Conservation (phyloP, 2,888 invertebrate genomes). For the Cephus runcator region DNA sequence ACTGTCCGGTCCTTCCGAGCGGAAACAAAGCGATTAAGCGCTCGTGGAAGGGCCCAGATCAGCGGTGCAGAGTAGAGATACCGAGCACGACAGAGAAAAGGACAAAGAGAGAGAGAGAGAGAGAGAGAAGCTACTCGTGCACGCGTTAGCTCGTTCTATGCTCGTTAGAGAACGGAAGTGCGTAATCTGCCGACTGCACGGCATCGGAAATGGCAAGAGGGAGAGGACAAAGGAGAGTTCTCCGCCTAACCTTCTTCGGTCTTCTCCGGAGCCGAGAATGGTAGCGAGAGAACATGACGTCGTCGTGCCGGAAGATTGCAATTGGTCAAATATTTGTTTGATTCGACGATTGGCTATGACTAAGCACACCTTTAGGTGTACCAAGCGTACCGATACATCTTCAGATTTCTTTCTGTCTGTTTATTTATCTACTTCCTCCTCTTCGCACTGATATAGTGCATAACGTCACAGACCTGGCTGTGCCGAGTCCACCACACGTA, state of each 20-base stretch:
- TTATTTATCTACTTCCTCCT: background rate
- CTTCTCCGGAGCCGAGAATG: background rate
- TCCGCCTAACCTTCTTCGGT: background rate
- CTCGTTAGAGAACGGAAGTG: constrained; percentile 30
- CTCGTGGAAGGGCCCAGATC: background rate
- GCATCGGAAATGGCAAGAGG: background rate
- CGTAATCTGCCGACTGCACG: constrained; percentile 13
- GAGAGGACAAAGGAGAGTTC: background rate
- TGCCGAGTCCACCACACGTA: no score
- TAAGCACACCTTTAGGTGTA: background rate
- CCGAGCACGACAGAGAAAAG: background rate
- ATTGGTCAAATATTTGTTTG: constrained; percentile 35
- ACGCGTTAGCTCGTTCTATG: constrained; percentile 4
- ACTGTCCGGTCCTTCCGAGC: constrained; percentile 17
- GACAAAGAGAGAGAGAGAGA: no score
- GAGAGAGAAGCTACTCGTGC: background rate
- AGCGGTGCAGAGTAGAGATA: background rate
- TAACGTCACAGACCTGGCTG: background rate
- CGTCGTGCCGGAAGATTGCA: constrained; percentile 18
- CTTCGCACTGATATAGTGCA: background rate
- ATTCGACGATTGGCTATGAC: constrained; percentile 20
- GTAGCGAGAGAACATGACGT: background rate
- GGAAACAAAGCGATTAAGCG: constrained; percentile 41
- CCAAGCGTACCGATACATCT: background rate
- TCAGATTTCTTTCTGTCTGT: background rate